Evolutionary conservation across 2,888 invertebrate genomes (phyloP).

Genomic region (Liodrosophila aerea): DNA sequence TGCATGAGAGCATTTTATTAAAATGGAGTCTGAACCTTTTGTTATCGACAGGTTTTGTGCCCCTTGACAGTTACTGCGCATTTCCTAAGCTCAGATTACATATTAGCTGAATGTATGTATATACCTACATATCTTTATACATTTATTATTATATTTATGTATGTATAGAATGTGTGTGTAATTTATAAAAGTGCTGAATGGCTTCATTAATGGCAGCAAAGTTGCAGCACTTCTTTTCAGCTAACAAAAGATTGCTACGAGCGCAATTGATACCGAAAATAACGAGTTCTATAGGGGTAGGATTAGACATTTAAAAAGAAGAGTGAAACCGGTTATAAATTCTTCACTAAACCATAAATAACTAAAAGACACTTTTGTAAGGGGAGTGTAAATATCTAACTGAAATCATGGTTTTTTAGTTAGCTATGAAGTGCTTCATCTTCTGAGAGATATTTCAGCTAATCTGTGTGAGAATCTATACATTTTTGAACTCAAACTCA

Average conservation of each 20-base stretch:
- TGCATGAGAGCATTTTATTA: constrained; percentile 28
- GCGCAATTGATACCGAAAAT: background rate
- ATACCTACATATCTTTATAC: background rate
- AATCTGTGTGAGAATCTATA: no score
- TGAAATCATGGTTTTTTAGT: no score
- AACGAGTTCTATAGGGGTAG: constrained; percentile 1
- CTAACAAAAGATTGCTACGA: constrained; percentile 17
- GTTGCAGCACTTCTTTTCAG: constrained; percentile 15
- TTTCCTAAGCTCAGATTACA: constrained; percentile 5
- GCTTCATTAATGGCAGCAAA: constrained; percentile 51
- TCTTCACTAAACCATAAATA: no score
- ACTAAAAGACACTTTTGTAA: no score
- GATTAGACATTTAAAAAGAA: background rate
- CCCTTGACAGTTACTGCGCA: constrained; percentile 3
- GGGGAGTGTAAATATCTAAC: no score
- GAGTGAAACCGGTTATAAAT: constrained; percentile 4
- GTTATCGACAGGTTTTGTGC: constrained; percentile 38
- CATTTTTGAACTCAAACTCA: no score
- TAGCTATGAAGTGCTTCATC: no score
- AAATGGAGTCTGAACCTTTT: constrained; percentile 58
- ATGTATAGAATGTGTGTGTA: background rate
- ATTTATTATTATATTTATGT: no score
- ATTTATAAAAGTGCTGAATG: constrained; percentile 37
- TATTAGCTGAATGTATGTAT: background rate
- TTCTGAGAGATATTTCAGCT: no score